Evolutionary conservation across 1,140 invertebrate species (phyloP), one percentile per base, ranked within the genome.

Genomic region (Papilio glaucus): DNA sequence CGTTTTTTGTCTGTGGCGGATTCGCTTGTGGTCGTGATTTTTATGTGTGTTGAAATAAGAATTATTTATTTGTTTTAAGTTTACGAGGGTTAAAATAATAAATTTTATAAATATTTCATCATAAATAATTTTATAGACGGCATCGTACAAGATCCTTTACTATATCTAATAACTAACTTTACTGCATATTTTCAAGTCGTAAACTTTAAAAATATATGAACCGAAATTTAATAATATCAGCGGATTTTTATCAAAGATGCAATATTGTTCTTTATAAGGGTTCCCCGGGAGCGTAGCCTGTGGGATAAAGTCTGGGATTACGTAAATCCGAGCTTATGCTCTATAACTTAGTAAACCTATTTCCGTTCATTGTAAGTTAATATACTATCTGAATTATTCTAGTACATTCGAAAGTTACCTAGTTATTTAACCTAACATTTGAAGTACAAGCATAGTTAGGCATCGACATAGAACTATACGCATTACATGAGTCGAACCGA

Each of bases 281-380:
- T 37, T 68, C 41, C 42, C 41, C 38, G 39, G 45, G 37, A 49
- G 45, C 53, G 68, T 45, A 57, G 67, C 67, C 29, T 13, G 26
- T 6, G n/a, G 42, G 29, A 62, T 62, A 62, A 45, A 37, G 68
- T 41, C 71, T 73, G 53, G 74, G 73, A 72, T 75, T 71, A 70
- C 67, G 62, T 73, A 71, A 76, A 76, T 73, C 71, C 72, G 10
- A 76, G 41, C 71, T 72, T 60, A 71, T 75, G 21, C 71, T 26
- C 29, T 68, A 42, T 76, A 72, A 71, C 57, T 69, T 72, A 60
- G 33, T 26, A n/a, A 63, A 62, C 8, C 62, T 72, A 72, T 76
- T 69, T 72, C 41, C 65, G 41, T 60, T 71, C 71, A 70, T 71
- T 69, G 67, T 69, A 53, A 69, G 67, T 41, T 69, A 69, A 69